Conservation (phyloP, 2,113 vertebrate genomes). For the Piaya cayana region DNA sequence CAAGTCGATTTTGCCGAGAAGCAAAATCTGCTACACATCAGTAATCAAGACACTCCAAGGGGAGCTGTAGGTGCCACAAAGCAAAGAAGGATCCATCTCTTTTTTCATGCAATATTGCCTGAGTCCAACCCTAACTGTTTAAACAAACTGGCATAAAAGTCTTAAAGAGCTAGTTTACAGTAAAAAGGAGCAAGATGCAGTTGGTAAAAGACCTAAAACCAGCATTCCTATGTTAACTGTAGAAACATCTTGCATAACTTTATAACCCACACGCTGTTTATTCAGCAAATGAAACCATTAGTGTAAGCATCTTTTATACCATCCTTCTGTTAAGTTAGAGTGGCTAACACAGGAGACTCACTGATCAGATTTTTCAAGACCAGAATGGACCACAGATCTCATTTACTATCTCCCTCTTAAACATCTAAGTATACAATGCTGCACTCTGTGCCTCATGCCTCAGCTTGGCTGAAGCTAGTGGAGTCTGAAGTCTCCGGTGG, state of each 20-base stretch:
- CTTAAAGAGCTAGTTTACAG: not conserved
- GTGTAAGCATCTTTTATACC: not conserved
- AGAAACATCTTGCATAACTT: not conserved
- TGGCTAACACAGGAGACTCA: not conserved
- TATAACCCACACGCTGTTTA: not conserved
- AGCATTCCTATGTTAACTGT: not conserved
- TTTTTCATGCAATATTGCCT: not conserved
- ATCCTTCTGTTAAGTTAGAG: not conserved
- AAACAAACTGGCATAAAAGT: not conserved
- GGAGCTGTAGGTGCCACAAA: not conserved
- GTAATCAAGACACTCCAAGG: not conserved
- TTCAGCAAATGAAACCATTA: not conserved
- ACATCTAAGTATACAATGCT: accelerated
- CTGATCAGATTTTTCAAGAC: not conserved
- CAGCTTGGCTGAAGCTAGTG: not conserved
- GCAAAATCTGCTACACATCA: not conserved
- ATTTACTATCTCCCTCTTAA: not conserved
- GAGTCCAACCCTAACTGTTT: not conserved
- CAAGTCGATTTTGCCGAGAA: not conserved
- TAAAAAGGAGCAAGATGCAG: not conserved
- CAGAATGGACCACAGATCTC: not conserved
- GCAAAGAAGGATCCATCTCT: not conserved
- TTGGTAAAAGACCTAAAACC: not conserved
- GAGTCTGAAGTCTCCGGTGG: not conserved
- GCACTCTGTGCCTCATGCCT: accelerated